Evolutionary conservation across 2,888 invertebrate genomes (phyloP), one percentile per base, ranked within the genome.

Genomic region (Habrosyne pyritoides): DNA sequence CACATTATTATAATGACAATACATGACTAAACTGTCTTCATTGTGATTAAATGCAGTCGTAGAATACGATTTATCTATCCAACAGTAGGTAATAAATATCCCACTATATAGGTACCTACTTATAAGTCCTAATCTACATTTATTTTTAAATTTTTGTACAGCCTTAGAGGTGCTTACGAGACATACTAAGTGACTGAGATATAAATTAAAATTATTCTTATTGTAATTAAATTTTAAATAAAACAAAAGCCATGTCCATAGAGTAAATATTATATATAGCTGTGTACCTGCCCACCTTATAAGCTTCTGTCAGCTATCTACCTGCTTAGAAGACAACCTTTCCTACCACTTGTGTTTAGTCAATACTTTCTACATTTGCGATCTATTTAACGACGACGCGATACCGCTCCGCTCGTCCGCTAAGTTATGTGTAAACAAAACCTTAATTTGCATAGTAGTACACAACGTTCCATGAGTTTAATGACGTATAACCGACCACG

Each of bases 371-470:
- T 64, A 70, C 55, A 54, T 33, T 28, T 55, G 53, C 59, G 60
- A 63, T 60, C 68, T 64, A 66, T 71, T 71, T 71, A 10, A 10
- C 64, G 63, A 54, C 66, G 67, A 65, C 64, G 65, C 64, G 70
- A 69, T 63, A 72, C 75, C 60, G 42, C 24, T 24, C 24, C 7
- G 4, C 24, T 7, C 8, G 65, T 63, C 64, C 66, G 77, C 77
- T 81, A 80, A 84, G 73, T 78, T 81, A 72, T 66, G 67, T 63
- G 81, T 85, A 88, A 87, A 88, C 81, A 86, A 78, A 83, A 78
- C 79, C 70, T 62, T 69, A 75, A 82, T 86, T 81, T 77, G 73
- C 77, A 79, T 85, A 80, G 73, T 77, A 79, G 77, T 77, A 75
- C 61, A 69, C 67, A 61, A 64, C 63, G 63, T 66, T 71, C 71